Evolutionary conservation across 2,888 invertebrate species (phyloP).

Genomic region (Auanema sp.): DNA sequence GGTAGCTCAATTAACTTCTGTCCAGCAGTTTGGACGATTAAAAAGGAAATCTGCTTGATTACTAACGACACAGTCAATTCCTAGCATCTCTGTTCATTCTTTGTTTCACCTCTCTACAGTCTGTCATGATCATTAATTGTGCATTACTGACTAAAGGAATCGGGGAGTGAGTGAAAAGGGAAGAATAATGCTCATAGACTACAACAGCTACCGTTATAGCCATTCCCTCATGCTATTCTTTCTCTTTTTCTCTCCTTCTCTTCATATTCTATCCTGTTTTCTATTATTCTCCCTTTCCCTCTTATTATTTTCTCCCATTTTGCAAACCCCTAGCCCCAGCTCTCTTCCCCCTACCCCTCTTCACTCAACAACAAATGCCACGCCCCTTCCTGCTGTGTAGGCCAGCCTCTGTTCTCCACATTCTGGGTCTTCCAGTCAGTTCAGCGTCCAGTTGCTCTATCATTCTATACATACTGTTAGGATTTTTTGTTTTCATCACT

Average conservation of each 20-base stretch:
- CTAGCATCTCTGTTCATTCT: neutral
- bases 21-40: neutral
- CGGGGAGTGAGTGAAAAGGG: neutral
- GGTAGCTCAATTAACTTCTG: neutral
- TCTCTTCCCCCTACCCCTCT: too few relatives aligned
- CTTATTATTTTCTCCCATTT: too few relatives aligned
- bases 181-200: too few relatives aligned
- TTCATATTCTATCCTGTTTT: conserved; percentile 1
- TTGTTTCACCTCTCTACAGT: conserved; percentile 1
- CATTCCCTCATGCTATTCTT: neutral
- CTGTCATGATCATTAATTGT: conserved; percentile 1
- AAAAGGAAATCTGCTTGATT: neutral
- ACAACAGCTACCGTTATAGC: neutral
- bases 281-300: too few relatives aligned
- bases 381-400: too few relatives aligned
- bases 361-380: too few relatives aligned
- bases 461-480: too few relatives aligned
- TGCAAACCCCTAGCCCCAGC: too few relatives aligned
- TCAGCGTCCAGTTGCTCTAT: too few relatives aligned
- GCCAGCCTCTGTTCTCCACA: too few relatives aligned
- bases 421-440: too few relatives aligned
- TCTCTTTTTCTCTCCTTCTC: conserved; percentile 4
- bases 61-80: neutral
- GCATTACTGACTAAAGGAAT: neutral
- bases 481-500: too few relatives aligned